These are phyloP conservation scores for Nestor notabilis DNA, from an alignment of 2,113 vertebrate species.

Conservation along the genomic window DNA sequence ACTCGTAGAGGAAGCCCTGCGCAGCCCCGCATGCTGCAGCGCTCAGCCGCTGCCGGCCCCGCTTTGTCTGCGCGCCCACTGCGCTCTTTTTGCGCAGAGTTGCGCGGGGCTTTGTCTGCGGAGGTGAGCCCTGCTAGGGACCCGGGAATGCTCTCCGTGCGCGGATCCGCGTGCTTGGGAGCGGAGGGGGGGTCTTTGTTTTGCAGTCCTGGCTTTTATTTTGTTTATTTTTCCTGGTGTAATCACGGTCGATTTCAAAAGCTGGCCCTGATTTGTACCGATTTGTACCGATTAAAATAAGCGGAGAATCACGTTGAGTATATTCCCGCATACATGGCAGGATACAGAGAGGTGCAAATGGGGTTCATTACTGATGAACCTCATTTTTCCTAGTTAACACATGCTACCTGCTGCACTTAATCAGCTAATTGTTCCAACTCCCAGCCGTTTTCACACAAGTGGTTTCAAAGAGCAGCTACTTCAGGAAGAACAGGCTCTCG, in stretches of 20 bases:
- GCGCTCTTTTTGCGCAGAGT: background rate
- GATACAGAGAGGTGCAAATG: background rate
- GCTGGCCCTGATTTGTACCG: background rate
- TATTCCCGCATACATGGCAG: background rate
- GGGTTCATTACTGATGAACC: background rate
- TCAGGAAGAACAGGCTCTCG: background rate
- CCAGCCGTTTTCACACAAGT: background rate
- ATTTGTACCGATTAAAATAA: background rate
- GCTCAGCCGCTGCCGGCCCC: background rate
- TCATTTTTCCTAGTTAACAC: background rate
- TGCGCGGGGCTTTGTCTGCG: background rate
- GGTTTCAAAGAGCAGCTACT: background rate
- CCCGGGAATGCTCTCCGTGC: background rate
- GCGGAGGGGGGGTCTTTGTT: background rate
- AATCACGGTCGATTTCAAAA: background rate
- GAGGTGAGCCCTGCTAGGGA: background rate
- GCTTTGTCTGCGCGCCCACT: slow-evolving; percentile 30
- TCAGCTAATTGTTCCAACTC: background rate
- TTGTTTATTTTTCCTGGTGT: background rate
- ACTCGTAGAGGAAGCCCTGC: slow-evolving; percentile 70
- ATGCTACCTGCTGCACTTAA: slow-evolving; percentile 13
- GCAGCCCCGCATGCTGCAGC: slow-evolving; percentile 43
- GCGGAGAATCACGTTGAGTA: background rate
- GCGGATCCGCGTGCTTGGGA: background rate
- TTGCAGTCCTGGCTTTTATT: background rate